Evolutionary conservation across 2,113 vertebrate genomes (phyloP).

Genomic region (Reinhardtius hippoglossoides): DNA sequence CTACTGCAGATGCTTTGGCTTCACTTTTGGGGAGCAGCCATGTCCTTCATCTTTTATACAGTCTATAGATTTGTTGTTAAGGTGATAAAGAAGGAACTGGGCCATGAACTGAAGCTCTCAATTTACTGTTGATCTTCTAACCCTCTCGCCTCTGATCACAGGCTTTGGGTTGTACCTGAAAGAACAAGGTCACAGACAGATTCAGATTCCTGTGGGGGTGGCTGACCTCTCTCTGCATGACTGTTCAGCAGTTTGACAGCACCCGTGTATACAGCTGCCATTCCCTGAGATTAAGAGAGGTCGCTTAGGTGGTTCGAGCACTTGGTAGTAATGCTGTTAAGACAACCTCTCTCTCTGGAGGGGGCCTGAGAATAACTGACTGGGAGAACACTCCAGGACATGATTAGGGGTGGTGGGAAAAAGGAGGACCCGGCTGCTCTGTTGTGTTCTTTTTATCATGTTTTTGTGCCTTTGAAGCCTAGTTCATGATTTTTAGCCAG

Average conservation of each 20-base stretch:
- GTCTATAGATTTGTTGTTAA: neutral
- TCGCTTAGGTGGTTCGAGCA: neutral
- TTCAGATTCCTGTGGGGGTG: neutral
- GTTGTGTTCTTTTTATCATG: too few species aligned
- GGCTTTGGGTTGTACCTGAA: neutral
- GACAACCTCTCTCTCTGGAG: neutral
- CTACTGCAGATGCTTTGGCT: too few species aligned
- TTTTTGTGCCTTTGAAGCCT: too few species aligned
- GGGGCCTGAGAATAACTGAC: neutral
- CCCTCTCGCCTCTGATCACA: neutral
- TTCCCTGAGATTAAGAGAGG: neutral
- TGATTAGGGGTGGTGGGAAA: neutral
- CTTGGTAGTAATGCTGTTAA: conserved; percentile 8
- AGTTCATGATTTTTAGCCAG: too few species aligned
- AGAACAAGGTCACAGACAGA: neutral
- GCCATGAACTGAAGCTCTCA: neutral
- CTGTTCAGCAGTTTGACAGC: neutral
- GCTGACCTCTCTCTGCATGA: neutral
- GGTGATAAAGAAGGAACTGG: neutral
- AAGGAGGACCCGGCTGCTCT: too few species aligned
- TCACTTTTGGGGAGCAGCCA: neutral
- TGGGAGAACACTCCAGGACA: neutral
- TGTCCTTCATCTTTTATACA: neutral
- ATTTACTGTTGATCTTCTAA: conserved; percentile 7
- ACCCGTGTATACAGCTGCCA: neutral